Base-by-base conservation (phyloP, 2,888 invertebrate species). In the Torymus auratus region DNA sequence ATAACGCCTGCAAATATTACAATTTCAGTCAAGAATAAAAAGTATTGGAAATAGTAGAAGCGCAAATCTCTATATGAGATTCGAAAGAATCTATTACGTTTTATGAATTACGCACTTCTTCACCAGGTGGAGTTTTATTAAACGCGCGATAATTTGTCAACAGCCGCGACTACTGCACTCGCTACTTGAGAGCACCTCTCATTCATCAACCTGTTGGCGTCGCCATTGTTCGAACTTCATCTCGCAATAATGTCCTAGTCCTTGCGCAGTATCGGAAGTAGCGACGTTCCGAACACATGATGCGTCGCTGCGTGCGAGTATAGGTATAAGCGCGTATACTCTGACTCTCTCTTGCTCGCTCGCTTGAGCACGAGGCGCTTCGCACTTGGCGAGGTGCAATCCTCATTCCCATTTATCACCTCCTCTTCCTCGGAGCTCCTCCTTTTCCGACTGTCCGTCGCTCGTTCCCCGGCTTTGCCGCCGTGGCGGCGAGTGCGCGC, bases 391-490 rank as follows among this genome's bases (percentile, higher is more conserved):
- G 87, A 86, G 86, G 88, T 7, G 7, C 89, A 89, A 89, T 89
- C 87, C 88, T 89, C 88, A 87, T 88, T 88, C 88, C 85, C 88
- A 89, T 89, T 89, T 89, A 89, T 89, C 89, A 89, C 89, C 86
- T 74, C 88, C 86, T 86, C 87, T 28, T 86, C 86, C 52, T 53
- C 50, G 55, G 15, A 4, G 55, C 69, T 55, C 69, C 62, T 64
- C 80, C 71, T 81, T 77, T 78, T 71, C 67, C 73, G 41, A 73
- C 61, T 70, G 60, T 82, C 79, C 75, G 70, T 78, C 53, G 10
- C 28, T 53, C 82, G 75, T 80, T 67, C 41, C 67, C 56, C 52
- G 56, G 78, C 81, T 78, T 41, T 41, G 41, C 41, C 41, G 41
- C 41, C 41, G 41, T 41, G 41, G 41, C 41, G 41, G 41, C 41